Evolutionary conservation across 2,888 invertebrate genomes (phyloP).

Genomic region (Melinaea marsaeus): DNA sequence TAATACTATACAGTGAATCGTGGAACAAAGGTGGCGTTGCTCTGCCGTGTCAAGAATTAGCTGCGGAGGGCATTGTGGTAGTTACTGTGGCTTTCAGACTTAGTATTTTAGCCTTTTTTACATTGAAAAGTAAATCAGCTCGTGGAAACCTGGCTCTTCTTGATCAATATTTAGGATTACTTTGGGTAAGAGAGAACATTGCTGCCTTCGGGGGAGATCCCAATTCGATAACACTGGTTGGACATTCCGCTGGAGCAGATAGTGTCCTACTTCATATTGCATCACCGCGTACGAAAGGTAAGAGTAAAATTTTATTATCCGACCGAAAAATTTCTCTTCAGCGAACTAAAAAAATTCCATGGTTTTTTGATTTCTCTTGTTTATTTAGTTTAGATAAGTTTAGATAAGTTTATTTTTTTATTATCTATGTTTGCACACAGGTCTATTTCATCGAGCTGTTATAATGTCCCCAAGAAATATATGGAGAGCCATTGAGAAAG

Average conservation of each 20-base stretch:
- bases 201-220: slow-evolving; percentile 89
- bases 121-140: slow-evolving; percentile 72
- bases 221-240: slow-evolving; percentile 86
- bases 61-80: slow-evolving; percentile 83
- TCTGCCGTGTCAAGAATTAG: slow-evolving; percentile 84
- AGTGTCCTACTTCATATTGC: slow-evolving; percentile 82
- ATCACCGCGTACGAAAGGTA: slow-evolving; percentile 82
- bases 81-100: slow-evolving; percentile 84
- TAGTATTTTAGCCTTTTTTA: slow-evolving; percentile 84
- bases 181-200: slow-evolving; percentile 88
- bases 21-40: slow-evolving; percentile 74
- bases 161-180: slow-evolving; percentile 89
- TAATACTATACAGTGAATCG: slow-evolving; percentile 82
- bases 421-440: slow-evolving; percentile 40
- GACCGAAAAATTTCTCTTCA: too few relatives aligned
- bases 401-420: neutral
- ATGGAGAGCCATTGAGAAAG: slow-evolving; percentile 56
- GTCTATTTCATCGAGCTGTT: slow-evolving; percentile 81
- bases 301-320: slow-evolving; percentile 5
- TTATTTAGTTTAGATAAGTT: too few relatives aligned
- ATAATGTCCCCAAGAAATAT: slow-evolving; percentile 81
- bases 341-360: too few relatives aligned
- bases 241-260: slow-evolving; percentile 88
- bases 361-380: too few relatives aligned
- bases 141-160: slow-evolving; percentile 91